These are phyloP conservation scores for Xestia xanthographa DNA, from an alignment of 2,888 invertebrate species.

Conservation along the genomic window DNA sequence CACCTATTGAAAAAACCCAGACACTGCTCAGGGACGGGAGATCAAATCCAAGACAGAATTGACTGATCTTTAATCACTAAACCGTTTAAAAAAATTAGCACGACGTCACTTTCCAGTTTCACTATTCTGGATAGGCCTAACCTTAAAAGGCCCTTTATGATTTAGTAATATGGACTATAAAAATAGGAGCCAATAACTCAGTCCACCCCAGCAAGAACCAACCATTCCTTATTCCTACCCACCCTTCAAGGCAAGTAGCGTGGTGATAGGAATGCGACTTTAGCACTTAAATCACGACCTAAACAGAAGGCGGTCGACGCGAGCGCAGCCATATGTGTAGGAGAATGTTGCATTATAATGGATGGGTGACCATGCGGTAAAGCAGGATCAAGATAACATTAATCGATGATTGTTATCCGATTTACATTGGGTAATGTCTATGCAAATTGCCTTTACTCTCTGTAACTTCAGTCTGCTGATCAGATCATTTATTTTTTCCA, in stretches of 20 bases:
- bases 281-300: slow-evolving; percentile 60
- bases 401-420: too few relatives aligned
- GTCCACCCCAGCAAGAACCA: neutral
- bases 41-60: neutral
- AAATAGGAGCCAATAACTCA: slow-evolving; percentile 19
- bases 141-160: neutral
- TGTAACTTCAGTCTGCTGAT: too few relatives aligned
- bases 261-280: slow-evolving; percentile 54
- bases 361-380: slow-evolving; percentile 27
- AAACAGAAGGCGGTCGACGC: slow-evolving; percentile 58
- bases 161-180: neutral
- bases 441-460: too few relatives aligned
- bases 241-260: slow-evolving; percentile 19
- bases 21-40: neutral
- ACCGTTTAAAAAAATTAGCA: neutral
- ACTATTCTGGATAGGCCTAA: neutral
- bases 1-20: neutral
- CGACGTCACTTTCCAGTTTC: neutral
- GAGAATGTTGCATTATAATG: slow-evolving; percentile 54
- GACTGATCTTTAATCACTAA: neutral
- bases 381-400: neutral
- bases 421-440: too few relatives aligned
- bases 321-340: slow-evolving; percentile 44
- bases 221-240: slow-evolving; percentile 31
- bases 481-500: too few relatives aligned